Percentiles rank a stretch among this genome's conserved stretches.
These are phyloP conservation scores for Anolis apletophallus DNA, from an alignment of 2,797 vertebrate species.

Conservation along the genomic window DNA sequence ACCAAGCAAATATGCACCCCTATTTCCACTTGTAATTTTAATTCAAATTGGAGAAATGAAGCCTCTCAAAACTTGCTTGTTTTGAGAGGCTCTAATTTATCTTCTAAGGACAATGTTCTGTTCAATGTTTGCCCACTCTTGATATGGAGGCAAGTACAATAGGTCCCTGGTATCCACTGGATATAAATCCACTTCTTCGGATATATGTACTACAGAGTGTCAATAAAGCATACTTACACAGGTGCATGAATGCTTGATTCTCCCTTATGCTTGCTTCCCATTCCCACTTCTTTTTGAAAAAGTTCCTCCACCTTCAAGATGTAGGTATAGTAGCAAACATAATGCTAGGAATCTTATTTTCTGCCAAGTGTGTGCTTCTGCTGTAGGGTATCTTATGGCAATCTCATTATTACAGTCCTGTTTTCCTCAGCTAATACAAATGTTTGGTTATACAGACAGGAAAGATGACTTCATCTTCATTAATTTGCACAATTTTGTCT, in stretches of 20 bases:
- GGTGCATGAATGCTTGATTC: background rate
- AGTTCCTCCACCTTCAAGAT: background rate
- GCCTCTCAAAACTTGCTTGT: no score
- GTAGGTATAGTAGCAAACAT: background rate
- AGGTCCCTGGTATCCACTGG: no score
- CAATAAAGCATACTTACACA: no score
- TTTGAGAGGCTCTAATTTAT: no score
- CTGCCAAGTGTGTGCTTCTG: background rate
- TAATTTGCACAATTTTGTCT: conserved; percentile 47
- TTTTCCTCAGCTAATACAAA: background rate
- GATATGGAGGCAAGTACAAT: no score
- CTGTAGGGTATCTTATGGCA: background rate
- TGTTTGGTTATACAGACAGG: conserved; percentile 44
- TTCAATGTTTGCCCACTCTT: no score
- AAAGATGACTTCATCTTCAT: conserved; percentile 29
- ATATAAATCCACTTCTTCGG: no score
- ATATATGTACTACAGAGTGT: no score
- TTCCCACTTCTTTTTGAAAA: background rate
- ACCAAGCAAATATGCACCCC: no score
- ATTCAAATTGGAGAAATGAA: no score
- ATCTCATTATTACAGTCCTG: background rate
- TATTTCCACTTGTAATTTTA: no score
- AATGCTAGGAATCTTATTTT: background rate
- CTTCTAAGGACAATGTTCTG: no score
- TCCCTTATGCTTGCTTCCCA: background rate